Evolutionary conservation across 2,888 invertebrate genomes (phyloP).

Genomic region (Baccha elongata): DNA sequence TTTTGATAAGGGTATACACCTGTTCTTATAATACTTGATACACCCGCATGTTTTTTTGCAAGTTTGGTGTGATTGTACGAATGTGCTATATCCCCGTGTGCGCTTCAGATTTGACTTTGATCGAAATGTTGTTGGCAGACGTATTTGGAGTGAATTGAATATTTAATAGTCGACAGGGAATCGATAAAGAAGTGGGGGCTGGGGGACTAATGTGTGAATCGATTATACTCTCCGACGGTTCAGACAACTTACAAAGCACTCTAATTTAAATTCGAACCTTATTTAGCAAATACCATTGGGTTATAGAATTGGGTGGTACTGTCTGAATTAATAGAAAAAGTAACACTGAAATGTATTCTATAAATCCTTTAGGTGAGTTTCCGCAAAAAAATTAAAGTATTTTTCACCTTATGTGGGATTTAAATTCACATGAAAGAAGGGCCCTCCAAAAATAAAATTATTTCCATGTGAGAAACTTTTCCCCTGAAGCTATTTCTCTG

Average conservation of each 20-base stretch:
- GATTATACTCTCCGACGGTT: not conserved
- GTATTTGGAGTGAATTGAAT: not conserved
- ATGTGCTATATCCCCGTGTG: not conserved
- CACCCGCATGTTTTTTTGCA: not conserved
- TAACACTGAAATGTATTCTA: too few relatives aligned
- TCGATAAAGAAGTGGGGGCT: not conserved
- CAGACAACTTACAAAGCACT: not conserved
- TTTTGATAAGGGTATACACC: conserved; percentile 47
- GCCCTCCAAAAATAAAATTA: too few relatives aligned
- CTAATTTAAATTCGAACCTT: not conserved
- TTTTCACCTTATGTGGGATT: too few relatives aligned
- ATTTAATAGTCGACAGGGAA: not conserved
- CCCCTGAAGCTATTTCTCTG: too few relatives aligned
- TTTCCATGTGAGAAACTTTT: too few relatives aligned
- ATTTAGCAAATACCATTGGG: too few relatives aligned
- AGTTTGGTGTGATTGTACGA: conserved; percentile 10
- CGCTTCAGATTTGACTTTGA: conserved; percentile 47
- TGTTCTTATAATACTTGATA: not conserved
- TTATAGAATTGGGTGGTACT: too few relatives aligned
- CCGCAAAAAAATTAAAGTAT: too few relatives aligned
- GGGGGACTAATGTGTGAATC: not conserved
- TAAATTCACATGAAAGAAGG: too few relatives aligned
- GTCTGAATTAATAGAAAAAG: too few relatives aligned
- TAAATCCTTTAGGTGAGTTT: too few relatives aligned
- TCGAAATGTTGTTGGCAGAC: conserved; percentile 37